Conservation (phyloP, 1,140 invertebrate species). For the Dufourea novaeangliae region DNA sequence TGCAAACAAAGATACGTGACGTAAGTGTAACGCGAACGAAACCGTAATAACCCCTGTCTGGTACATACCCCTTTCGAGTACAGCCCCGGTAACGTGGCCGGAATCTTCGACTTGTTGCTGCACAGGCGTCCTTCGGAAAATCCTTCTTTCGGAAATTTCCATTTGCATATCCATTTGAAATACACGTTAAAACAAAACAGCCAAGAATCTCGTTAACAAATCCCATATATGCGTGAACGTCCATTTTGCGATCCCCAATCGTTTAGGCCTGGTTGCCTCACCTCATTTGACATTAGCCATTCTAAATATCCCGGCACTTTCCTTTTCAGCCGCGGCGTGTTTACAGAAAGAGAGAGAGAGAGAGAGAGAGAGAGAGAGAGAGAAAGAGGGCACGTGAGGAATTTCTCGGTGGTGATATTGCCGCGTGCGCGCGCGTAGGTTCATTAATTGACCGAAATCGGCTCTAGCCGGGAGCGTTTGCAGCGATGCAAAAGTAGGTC, state of each 20-base stretch:
- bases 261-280: neutral
- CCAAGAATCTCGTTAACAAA: slow-evolving; percentile 1
- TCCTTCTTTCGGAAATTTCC: neutral
- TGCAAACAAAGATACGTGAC: slow-evolving; percentile 50
- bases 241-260: neutral
- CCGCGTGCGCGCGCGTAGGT: neutral
- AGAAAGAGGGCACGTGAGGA: neutral
- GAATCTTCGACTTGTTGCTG: slow-evolving; percentile 32
- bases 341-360: neutral
- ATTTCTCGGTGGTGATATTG: neutral
- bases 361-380: neutral
- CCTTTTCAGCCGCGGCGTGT: neutral
- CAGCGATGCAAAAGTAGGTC: slow-evolving; percentile 22
- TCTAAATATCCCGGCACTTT: slow-evolving; percentile 4
- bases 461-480: slow-evolving; percentile 13
- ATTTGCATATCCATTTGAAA: too few relatives aligned
- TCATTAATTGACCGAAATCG: slow-evolving; percentile 40
- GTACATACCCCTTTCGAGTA: neutral
- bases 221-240: neutral
- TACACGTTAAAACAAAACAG: too few relatives aligned
- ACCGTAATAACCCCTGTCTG: slow-evolving; percentile 4
- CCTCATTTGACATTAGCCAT: neutral
- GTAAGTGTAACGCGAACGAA: slow-evolving; percentile 20
- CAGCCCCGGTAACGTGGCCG: neutral
- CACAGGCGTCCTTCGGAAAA: neutral